Evolutionary conservation across 2,797 vertebrate genomes (phyloP).

Genomic region (Brachymystax lenok): DNA sequence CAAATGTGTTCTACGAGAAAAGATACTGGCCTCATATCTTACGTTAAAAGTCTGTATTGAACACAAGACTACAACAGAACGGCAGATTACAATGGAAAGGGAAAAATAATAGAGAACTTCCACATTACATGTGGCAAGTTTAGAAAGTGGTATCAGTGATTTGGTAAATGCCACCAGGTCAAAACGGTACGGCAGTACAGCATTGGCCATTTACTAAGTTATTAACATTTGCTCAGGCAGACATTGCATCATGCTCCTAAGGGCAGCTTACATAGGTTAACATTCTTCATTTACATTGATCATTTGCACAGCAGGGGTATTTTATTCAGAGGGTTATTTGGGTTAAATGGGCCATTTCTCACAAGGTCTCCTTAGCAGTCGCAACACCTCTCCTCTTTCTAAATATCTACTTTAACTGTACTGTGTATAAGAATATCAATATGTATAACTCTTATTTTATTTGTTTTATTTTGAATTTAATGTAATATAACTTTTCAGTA

Average conservation of each 20-base stretch:
- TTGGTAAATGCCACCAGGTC: constrained; percentile 14
- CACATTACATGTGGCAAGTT: constrained; percentile 1
- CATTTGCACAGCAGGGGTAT: not conserved
- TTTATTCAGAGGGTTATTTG: not conserved
- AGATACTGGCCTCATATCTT: not conserved
- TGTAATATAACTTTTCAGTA: too few species aligned
- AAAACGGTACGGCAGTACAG: constrained; percentile 12
- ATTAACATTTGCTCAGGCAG: constrained; percentile 51
- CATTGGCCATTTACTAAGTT: constrained; percentile 6
- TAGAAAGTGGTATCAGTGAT: constrained; percentile 17
- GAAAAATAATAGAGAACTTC: not conserved
- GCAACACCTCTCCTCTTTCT: too few species aligned
- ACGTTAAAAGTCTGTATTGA: not conserved
- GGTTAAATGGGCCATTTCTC: not conserved
- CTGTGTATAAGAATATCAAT: too few species aligned
- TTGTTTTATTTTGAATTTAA: too few species aligned
- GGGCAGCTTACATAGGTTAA: constrained; percentile 30
- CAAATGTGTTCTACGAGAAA: constrained; percentile 35
- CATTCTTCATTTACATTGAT: not conserved
- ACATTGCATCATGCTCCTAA: constrained; percentile 17
- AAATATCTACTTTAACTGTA: too few species aligned
- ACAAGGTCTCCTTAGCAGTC: too few species aligned
- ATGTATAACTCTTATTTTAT: too few species aligned
- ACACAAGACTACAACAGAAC: constrained; percentile 23
- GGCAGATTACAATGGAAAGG: not conserved